phyloP scores from a whole-genome alignment of 2,888 invertebrate species.

The Monochamus alternatus region DNA sequence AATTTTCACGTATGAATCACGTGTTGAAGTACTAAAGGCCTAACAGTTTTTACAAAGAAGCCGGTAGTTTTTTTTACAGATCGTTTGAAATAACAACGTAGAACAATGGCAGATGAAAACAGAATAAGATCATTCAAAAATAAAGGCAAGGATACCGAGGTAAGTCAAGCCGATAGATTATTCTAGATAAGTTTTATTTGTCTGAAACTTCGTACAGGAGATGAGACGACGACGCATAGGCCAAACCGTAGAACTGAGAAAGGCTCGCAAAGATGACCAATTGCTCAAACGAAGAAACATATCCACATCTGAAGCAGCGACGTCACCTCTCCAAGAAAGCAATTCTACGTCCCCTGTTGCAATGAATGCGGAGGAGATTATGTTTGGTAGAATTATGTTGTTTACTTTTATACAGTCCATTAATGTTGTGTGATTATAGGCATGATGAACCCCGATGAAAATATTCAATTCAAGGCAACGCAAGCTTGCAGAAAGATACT shows the following conservation, averaged over 20 bases:
- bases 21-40: slow-evolving; percentile 12
- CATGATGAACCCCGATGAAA: slow-evolving; percentile 79
- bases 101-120: slow-evolving; percentile 77
- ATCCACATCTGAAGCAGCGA: slow-evolving; percentile 73
- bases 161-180: slow-evolving; percentile 68
- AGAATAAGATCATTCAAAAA: slow-evolving; percentile 86
- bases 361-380: slow-evolving; percentile 82
- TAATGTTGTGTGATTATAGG: slow-evolving; percentile 67
- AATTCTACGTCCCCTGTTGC: slow-evolving; percentile 69
- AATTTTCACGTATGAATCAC: not conserved
- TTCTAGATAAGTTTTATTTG: not conserved
- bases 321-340: slow-evolving; percentile 72
- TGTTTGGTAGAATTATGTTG: slow-evolving; percentile 71
- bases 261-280: slow-evolving; percentile 95
- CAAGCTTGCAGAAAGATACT: slow-evolving; percentile 90
- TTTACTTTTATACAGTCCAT: not conserved
- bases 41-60: slow-evolving; percentile 27
- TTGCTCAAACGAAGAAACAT: slow-evolving; percentile 92
- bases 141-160: slow-evolving; percentile 82
- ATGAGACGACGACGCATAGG: slow-evolving; percentile 92
- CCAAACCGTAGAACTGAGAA: slow-evolving; percentile 91
- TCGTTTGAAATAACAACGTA: slow-evolving; percentile 25
- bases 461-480: slow-evolving; percentile 80
- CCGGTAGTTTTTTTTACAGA: slow-evolving; percentile 26
- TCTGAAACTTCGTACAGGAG: slow-evolving; percentile 75